Evolutionary conservation across 2,797 vertebrate genomes (phyloP), one percentile per base, ranked within the genome.

Genomic region (Tachyglossus aculeatus): DNA sequence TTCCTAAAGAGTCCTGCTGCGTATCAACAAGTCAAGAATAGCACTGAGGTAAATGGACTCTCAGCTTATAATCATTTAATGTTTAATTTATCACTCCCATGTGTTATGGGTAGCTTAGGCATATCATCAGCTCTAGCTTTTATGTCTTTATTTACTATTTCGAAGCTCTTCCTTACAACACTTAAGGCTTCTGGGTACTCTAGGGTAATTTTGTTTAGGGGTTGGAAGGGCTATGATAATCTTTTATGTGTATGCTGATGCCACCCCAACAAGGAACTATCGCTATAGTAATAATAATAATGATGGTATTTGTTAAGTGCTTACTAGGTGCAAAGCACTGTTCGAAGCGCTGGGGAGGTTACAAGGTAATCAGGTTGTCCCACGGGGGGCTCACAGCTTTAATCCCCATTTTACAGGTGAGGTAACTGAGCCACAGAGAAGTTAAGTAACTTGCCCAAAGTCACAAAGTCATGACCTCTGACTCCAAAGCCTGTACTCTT

Each of bases 21-120:
- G 8, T 36, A 62, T 50, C 65, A 81, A 45, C 1, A 77, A 64
- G 22, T 58, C 25, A 67, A 57, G 27, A 76, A 80, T 9, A 77
- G 15, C 11, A 41, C 1, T 2, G 0, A 71, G 8, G 2, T 58
- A 72, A 71, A 29, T 10, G 5, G 4, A 29, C 22, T 53, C 0
- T 4, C 54, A 54, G 51, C 7, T 16, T 45, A 0, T 6, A 48
- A 47, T 67, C 2, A 60, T 34, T 71, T 55, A 51, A 34, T 76
- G 7, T 34, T 63, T 67, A 48, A 48, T 62, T 86, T 67, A 66
- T 77, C 40, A 4, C 5, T 48, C 32, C 2, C n/a, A 63, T 33
- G 15, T n/a, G 3, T 39, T 67, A 38, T 34, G 65, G 8, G 7
- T n/a, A 55, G 6, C 2, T 41, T 29, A 34, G 55, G 6, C 0